These are phyloP conservation scores for Polypedilum pembai DNA, from an alignment of 1,140 invertebrate species.

Conservation along the genomic window DNA sequence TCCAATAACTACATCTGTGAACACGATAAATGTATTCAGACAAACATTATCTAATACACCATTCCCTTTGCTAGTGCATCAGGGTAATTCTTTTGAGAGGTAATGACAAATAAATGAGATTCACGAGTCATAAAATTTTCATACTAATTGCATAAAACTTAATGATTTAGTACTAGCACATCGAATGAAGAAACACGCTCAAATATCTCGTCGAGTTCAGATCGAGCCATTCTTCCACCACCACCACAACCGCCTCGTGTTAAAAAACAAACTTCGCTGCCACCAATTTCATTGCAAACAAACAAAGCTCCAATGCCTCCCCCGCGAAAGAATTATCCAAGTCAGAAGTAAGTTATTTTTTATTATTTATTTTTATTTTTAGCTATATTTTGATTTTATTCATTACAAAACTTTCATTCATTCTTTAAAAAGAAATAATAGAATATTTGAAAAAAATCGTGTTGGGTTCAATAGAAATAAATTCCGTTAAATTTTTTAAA, in stretches of 20 bases:
- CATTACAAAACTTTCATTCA: background rate
- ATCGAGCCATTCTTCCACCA: conserved; percentile 7
- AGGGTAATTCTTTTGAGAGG: conserved; percentile 23
- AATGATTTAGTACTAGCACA: conserved; percentile 10
- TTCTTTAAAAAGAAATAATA: no score
- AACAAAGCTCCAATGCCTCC: conserved; percentile 29
- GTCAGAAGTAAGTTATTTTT: conserved; percentile 29
- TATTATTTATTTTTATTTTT: conserved; percentile 29
- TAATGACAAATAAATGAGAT: background rate
- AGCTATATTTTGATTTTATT: conserved; percentile 29
- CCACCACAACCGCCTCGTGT: background rate
- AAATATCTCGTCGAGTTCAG: conserved; percentile 21
- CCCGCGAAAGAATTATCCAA: conserved; percentile 25
- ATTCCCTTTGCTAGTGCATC: background rate
- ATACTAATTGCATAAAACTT: background rate
- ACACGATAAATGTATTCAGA: background rate
- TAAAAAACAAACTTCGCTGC: background rate
- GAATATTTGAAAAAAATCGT: no score
- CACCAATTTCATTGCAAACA: background rate
- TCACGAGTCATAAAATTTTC: background rate
- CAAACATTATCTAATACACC: background rate
- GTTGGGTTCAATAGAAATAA: no score
- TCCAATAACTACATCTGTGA: background rate
- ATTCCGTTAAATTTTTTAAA: no score
- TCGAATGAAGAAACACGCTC: conserved; percentile 29